Evolutionary conservation across 2,888 invertebrate species (phyloP), one percentile per base, ranked within the genome.

Genomic region (Nineta flava): DNA sequence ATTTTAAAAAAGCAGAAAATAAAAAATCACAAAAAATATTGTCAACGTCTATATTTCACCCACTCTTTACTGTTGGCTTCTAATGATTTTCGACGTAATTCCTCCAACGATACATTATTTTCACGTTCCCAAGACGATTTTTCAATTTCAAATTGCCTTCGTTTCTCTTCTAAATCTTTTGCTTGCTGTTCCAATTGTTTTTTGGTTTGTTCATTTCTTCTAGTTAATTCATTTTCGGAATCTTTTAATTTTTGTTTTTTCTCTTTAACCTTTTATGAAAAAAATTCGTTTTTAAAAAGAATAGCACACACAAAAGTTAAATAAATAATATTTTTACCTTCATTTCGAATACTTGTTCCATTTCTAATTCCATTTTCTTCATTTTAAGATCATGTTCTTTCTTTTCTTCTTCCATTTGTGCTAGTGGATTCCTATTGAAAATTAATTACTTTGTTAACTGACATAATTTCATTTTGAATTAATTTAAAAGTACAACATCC

Each of bases 341-440:
- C 84, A 92, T 90, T 67, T 96, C 94, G 69, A 97, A 97, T 55
- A 97, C 96, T 72, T 93, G 93, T 65, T 97, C 96, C 93, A 97
- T 94, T 69, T 96, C 96, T 41, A 84, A 83, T 68, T 97, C 96
- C 92, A 94, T 94, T 67, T 95, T 95, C 72, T 95, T 95, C 88
- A 96, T 92, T 69, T 94, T 93, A 55, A 81, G 76, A 65, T 95
- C 93, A 60, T 97, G 96, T 61, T 95, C 94, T 53, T 88, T 80
- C 66, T 93, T 94, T 66, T 97, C 97, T 65, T 96, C 95, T 66
- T 97, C 97, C 86, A 99, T 90, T 69, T 95, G 95, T 50, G 95
- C 92, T 64, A 99, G 73, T 45, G 99, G 99, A 73, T 97, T 97
- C 81, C 91, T 91, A 70, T 15, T 70, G 68, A 65, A 64, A 68